Percentiles rank a stretch among this genome's conserved stretches.
Evolutionary conservation across 1,140 invertebrate genomes (phyloP).

Genomic region (Caerostris extrusa): DNA sequence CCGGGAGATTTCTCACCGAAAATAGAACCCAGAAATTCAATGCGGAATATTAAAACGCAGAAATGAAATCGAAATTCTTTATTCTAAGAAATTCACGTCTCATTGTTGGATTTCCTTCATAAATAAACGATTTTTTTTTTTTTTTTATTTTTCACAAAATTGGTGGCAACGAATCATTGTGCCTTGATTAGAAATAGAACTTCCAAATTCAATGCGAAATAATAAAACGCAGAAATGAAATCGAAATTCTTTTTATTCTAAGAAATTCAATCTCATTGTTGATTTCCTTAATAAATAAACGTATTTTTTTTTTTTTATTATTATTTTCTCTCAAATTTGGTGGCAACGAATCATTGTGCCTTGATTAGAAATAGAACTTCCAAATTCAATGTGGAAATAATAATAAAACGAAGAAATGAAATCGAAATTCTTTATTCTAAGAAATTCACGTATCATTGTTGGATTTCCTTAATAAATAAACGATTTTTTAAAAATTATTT

Average conservation of each 20-base stretch:
- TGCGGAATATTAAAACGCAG: neutral
- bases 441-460: neutral
- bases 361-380: neutral
- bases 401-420: constrained; percentile 11
- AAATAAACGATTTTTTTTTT: neutral
- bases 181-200: neutral
- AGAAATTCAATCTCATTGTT: neutral
- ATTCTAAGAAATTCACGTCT: neutral
- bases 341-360: no score
- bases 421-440: neutral
- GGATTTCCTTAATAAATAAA: neutral
- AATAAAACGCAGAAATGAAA: no score
- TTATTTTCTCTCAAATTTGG: no score
- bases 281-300: neutral
- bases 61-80: constrained; percentile 13
- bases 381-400: neutral
- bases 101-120: neutral
- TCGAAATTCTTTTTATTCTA: neutral
- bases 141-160: no score
- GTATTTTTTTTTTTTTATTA: no score
- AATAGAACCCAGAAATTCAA: neutral
- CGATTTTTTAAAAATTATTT: no score
- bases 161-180: no score
- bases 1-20: constrained; percentile 30
- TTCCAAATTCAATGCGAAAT: neutral